Conservation (phyloP, 2,113 vertebrate species). For the Psittacus erithacus region DNA sequence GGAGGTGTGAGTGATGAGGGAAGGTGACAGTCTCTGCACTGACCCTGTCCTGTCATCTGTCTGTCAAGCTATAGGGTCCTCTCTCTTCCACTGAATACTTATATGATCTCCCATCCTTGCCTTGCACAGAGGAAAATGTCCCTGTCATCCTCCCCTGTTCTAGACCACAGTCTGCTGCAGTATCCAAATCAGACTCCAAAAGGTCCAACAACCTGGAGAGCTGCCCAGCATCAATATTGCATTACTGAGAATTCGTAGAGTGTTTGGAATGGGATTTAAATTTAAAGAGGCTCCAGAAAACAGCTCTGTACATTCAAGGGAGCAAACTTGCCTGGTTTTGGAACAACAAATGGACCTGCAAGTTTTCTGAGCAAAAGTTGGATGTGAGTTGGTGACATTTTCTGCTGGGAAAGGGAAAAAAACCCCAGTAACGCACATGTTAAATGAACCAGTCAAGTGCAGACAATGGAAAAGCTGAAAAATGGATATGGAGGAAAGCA, state of each 20-base stretch:
- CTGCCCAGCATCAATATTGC: background rate
- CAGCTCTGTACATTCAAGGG: background rate
- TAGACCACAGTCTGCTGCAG: background rate
- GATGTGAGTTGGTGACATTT: conserved; percentile 29
- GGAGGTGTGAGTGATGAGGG: background rate
- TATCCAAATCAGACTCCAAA: background rate
- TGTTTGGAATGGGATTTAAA: background rate
- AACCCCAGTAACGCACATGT: background rate
- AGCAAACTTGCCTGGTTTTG: background rate
- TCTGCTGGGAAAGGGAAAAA: background rate
- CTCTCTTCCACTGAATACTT: background rate
- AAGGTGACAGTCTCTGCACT: background rate
- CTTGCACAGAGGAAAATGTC: background rate
- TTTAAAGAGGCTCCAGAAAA: background rate
- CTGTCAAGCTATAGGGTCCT: background rate
- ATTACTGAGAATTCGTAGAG: background rate
- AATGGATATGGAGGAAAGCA: conserved; percentile 8
- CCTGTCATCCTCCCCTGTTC: background rate
- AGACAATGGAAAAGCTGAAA: conserved; percentile 60
- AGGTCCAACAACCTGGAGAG: background rate
- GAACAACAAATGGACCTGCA: background rate
- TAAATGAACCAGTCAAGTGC: conserved; percentile 65
- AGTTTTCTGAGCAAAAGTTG: background rate
- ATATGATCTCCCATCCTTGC: background rate
- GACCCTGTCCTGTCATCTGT: background rate